Base-by-base conservation (phyloP, 64 coral and sea anemone species). In the Montipora capricornis region DNA sequence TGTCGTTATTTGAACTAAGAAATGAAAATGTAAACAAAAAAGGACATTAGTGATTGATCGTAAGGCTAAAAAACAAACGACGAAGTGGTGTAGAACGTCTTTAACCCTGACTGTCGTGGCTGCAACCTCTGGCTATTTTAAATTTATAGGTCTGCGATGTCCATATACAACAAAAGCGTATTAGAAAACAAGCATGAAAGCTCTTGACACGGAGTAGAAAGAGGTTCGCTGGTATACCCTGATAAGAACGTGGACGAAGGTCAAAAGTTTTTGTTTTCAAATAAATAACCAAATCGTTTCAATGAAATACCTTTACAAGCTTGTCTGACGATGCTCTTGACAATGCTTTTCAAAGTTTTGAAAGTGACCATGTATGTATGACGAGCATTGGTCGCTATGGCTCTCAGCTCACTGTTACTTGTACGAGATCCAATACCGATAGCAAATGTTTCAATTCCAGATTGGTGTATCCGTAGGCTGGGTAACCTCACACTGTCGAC, bases 391-490 rank as follows among this genome's bases (percentile, higher is more conserved):
- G 93, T 92, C 8, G 77, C 89, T 80, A 97, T 97, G 60, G 73
- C 37, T 19, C 89, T 91, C 48, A 97, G 96, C 58, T 95, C 83
- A 11, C 29, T 15, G 74, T 80, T 80, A 44, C 78, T 79, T 44
- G 83, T 20, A 8, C 24, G 75, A 4, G 59, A 67, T 50, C 84
- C 84, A 71, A 95, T 73, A 4, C 96, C 96, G 16, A 97, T 44
- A 29, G 93, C 93, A 82, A 95, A 97, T 6, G 83, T 68, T 85
- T 97, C 92, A n/a, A 97, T 87, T 58, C 80, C 59, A 5, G 83
- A 71, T 73, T 48, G 75, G 51, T 92, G 75, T 47, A 91, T 95
- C 49, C 73, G 77, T 67, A 95, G 73, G 60, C 77, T 93, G 5
- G 96, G 93, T 70, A 89, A 76, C 62, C 75, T 62, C 2, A 95